Evolutionary conservation across 2,888 invertebrate species (phyloP).

Genomic region (Andrena praecox): DNA sequence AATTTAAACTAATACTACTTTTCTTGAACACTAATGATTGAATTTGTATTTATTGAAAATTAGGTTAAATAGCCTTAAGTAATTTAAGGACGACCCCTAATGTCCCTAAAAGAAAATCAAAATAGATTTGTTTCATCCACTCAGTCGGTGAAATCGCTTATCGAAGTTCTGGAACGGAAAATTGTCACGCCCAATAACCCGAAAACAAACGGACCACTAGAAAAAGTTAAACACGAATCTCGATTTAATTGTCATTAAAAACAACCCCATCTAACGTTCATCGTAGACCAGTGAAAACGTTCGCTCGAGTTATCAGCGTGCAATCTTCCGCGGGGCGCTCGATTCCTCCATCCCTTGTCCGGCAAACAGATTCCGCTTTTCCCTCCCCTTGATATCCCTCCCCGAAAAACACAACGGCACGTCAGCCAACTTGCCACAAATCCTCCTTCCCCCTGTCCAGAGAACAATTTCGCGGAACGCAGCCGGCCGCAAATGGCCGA

Average conservation of each 20-base stretch:
- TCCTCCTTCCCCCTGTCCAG: slow-evolving; percentile 7
- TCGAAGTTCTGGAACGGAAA: too few species aligned
- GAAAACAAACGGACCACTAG: background rate
- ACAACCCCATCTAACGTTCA: background rate
- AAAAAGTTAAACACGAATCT: background rate
- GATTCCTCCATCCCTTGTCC: background rate
- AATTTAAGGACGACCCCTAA: too few species aligned
- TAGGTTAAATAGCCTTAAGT: too few species aligned
- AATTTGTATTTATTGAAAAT: too few species aligned
- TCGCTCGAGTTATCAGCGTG: background rate
- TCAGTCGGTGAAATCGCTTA: too few species aligned
- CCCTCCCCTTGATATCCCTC: background rate
- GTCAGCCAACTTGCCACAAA: slow-evolving; percentile 12
- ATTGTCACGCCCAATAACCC: too few species aligned
- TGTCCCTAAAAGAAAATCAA: too few species aligned
- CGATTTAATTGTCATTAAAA: background rate
- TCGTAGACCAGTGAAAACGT: background rate
- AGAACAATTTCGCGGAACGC: slow-evolving; percentile 14
- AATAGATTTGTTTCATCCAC: too few species aligned
- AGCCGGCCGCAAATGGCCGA: slow-evolving; percentile 32
- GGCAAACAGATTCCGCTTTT: slow-evolving; percentile 2
- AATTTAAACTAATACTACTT: too few species aligned
- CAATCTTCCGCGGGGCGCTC: background rate
- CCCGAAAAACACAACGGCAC: slow-evolving; percentile 1
- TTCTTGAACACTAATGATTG: too few species aligned